Percentiles rank a stretch among this genome's conserved stretches.
Evolutionary conservation across 1,140 invertebrate genomes (phyloP).

Genomic region (Hypsibius dujardini): DNA sequence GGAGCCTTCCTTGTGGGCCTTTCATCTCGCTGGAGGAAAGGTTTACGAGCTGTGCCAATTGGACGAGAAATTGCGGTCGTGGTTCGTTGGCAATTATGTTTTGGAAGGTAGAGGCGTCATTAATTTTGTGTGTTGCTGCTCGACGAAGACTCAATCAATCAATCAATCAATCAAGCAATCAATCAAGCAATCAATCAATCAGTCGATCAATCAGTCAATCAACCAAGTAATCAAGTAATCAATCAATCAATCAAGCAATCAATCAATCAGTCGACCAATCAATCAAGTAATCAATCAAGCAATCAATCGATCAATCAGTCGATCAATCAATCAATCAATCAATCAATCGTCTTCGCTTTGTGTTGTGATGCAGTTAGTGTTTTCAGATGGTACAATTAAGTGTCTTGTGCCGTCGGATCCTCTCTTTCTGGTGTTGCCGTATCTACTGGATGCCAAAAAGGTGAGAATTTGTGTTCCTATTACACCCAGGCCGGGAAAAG

Average conservation of each 20-base stretch:
- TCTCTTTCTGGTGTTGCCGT: slow-evolving; percentile 1
- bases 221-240: not conserved
- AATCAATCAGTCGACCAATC: not conserved
- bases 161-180: not conserved
- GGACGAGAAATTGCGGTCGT: slow-evolving; percentile 1
- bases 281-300: not conserved
- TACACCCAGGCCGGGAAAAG: not conserved
- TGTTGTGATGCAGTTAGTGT: not conserved
- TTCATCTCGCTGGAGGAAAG: not conserved
- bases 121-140: not conserved
- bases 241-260: not conserved
- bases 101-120: slow-evolving; percentile 2
- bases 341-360: not conserved
- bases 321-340: not conserved
- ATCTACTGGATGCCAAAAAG: not conserved
- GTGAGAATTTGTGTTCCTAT: not conserved
- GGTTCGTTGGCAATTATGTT: slow-evolving; percentile 14
- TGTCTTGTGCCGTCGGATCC: not conserved
- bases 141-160: not conserved
- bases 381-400: not conserved
- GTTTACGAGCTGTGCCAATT: not conserved
- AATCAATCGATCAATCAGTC: not conserved
- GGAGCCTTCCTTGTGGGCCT: not conserved
- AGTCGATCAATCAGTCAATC: not conserved
- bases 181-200: not conserved